These are phyloP conservation scores for Proales similis DNA, from an alignment of 1,140 invertebrate species.

Conservation along the genomic window DNA sequence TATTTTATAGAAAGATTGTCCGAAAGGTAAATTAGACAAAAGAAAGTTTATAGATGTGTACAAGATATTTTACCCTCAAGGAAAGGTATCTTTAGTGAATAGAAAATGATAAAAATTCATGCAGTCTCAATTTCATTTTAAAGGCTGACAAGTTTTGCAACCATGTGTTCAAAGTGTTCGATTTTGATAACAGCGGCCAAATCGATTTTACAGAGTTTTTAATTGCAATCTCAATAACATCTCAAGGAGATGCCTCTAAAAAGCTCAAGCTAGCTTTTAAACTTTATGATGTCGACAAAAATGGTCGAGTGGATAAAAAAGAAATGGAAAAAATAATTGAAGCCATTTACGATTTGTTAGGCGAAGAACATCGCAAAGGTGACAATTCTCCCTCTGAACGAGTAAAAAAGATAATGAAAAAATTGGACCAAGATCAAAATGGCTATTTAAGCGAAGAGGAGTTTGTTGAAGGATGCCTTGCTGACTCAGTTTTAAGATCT, in stretches of 20 bases:
- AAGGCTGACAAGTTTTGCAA: constrained; percentile 38
- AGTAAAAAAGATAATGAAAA: constrained; percentile 7
- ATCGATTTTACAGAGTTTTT: constrained; percentile 38
- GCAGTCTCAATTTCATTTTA: background rate
- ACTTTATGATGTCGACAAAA: constrained; percentile 31
- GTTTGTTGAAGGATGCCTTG: constrained; percentile 36
- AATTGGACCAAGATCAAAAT: constrained; percentile 22
- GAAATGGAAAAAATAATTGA: constrained; percentile 36
- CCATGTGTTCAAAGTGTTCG: constrained; percentile 37
- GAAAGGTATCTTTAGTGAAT: no score
- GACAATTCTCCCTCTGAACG: constrained; percentile 29
- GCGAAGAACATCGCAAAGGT: constrained; percentile 31
- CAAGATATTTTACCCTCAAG: constrained; percentile 28
- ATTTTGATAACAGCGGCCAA: constrained; percentile 17
- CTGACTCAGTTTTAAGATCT: constrained; percentile 3
- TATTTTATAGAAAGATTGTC: constrained; percentile 25
- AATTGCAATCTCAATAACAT: constrained; percentile 15
- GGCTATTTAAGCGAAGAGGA: constrained; percentile 26
- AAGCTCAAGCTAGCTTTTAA: constrained; percentile 29
- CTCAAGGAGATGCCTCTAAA: constrained; percentile 19
- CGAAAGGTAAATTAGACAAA: constrained; percentile 30
- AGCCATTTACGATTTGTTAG: constrained; percentile 35
- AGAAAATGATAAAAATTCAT: background rate
- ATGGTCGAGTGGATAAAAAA: constrained; percentile 34
- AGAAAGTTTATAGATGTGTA: constrained; percentile 38